Conservation (phyloP, 2,113 vertebrate genomes). For the Merops nubicus region DNA sequence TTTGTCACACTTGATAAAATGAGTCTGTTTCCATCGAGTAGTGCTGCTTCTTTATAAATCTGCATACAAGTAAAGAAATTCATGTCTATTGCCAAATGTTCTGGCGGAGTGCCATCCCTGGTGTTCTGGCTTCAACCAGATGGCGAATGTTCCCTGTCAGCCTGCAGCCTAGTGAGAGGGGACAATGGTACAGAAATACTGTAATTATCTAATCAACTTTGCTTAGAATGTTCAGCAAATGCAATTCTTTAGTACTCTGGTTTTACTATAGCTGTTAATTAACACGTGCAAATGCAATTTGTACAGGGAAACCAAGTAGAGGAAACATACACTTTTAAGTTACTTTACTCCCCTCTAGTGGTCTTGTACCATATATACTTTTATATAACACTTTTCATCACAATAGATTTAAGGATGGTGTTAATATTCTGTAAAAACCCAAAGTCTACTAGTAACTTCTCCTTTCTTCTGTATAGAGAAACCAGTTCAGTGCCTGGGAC, state of each 20-base stretch:
- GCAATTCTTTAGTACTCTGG: conserved; percentile 51
- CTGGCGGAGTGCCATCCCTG: conserved; percentile 24
- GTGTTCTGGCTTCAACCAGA: conserved; percentile 56
- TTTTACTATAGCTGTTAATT: conserved; percentile 52
- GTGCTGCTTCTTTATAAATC: background rate
- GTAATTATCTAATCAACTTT: conserved; percentile 65
- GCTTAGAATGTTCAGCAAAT: conserved; percentile 61
- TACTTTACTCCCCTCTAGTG: conserved; percentile 78
- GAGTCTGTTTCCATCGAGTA: conserved; percentile 30
- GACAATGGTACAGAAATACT: conserved; percentile 55
- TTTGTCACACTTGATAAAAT: conserved; percentile 45
- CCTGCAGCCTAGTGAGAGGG: conserved; percentile 53
- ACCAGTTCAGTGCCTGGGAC: background rate
- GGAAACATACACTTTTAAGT: conserved; percentile 41
- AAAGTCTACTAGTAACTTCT: background rate
- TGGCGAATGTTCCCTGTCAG: conserved; percentile 54
- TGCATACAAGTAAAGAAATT: conserved; percentile 45
- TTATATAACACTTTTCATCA: conserved; percentile 16
- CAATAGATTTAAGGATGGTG: background rate
- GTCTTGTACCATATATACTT: conserved; percentile 31
- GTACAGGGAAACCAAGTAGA: background rate
- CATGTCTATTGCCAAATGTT: conserved; percentile 47
- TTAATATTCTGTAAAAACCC: background rate
- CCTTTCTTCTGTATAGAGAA: background rate
- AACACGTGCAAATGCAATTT: conserved; percentile 53